phyloP scores from a whole-genome alignment of 2,113 vertebrate species.

The Misgurnus anguillicaudatus region DNA sequence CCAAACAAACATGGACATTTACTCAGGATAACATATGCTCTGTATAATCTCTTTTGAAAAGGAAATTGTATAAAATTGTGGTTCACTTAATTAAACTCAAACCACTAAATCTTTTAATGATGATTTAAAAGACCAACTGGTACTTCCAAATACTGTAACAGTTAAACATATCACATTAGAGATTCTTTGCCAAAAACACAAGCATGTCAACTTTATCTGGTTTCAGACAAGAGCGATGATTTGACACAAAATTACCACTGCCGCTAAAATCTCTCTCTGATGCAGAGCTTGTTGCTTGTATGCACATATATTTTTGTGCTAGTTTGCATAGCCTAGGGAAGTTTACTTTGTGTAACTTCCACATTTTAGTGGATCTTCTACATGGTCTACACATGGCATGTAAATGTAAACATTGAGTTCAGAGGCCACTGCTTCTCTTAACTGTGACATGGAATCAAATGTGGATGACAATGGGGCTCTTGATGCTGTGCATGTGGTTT shows the following conservation, averaged over 20 bases:
- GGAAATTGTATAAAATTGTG: neutral
- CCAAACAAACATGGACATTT: neutral
- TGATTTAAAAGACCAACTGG: neutral
- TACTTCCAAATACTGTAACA: neutral
- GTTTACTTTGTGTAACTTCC: neutral
- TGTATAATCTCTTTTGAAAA: neutral
- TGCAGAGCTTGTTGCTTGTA: neutral
- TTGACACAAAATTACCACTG: neutral
- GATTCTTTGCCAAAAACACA: neutral
- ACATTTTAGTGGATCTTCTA: neutral
- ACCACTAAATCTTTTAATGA: neutral
- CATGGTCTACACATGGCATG: neutral
- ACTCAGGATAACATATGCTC: neutral
- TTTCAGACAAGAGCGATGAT: slow-evolving; percentile 1
- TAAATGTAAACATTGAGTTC: slow-evolving; percentile 1
- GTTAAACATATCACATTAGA: neutral
- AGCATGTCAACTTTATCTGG: neutral
- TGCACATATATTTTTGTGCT: neutral
- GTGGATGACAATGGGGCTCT: neutral
- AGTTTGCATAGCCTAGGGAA: neutral
- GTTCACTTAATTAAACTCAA: neutral
- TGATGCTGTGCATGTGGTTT: neutral
- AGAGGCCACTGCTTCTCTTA: neutral
- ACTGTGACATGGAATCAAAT: neutral
- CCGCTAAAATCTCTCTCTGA: no score